phyloP scores from a whole-genome alignment of 2,888 invertebrate genomes.

The Chydorus sphaericus region DNA sequence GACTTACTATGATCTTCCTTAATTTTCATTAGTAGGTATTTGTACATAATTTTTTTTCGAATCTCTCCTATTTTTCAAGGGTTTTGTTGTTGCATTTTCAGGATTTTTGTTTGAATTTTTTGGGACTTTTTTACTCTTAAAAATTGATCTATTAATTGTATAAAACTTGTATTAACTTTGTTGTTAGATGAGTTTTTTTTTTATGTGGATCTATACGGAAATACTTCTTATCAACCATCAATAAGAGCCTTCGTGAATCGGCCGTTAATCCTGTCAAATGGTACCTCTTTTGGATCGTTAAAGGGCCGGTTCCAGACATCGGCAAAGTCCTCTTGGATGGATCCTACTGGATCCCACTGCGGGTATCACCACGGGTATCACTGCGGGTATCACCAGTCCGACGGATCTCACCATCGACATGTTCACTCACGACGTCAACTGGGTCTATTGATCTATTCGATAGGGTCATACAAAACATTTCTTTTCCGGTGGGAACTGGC shows the following conservation, averaged over 20 bases:
- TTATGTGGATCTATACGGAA: constrained; percentile 80
- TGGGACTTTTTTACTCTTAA: no score
- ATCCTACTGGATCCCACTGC: constrained; percentile 65
- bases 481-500: constrained; percentile 66
- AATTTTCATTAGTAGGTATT: no score
- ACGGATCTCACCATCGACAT: constrained; percentile 82
- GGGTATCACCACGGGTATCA: no score
- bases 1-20: no score
- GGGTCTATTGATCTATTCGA: constrained; percentile 92
- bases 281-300: constrained; percentile 92
- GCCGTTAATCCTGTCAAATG: constrained; percentile 90
- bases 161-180: no score
- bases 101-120: no score
- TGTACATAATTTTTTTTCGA: no score
- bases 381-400: constrained; percentile 79
- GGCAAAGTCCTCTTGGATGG: constrained; percentile 81
- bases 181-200: constrained; percentile 79
- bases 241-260: constrained; percentile 84
- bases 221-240: constrained; percentile 76
- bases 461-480: constrained; percentile 86
- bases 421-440: constrained; percentile 86
- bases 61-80: no score
- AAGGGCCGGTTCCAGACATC: constrained; percentile 88
- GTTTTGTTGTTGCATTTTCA: no score
- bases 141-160: no score